Percentiles rank a stretch among this genome's conserved stretches.
Conservation (phyloP, 1,140 invertebrate genomes). For the Cheumatopsyche charites region DNA sequence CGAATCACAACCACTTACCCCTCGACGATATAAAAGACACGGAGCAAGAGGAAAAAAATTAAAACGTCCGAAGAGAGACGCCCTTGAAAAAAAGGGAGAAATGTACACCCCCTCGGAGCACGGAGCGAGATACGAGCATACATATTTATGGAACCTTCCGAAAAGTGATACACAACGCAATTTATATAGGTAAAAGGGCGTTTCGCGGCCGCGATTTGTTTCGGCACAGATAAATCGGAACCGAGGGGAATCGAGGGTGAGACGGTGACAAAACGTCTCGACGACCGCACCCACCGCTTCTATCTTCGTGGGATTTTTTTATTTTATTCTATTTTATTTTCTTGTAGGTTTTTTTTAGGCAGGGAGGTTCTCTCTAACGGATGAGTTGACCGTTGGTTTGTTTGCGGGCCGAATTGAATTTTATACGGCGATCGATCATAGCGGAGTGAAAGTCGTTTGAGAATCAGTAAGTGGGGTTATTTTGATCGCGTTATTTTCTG, state of each 20-base stretch:
- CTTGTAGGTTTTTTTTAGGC: neutral
- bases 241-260: slow-evolving; percentile 9
- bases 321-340: too few relatives aligned
- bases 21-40: too few relatives aligned
- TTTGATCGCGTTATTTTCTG: too few relatives aligned
- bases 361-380: neutral
- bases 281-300: slow-evolving; percentile 8
- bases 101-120: neutral
- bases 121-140: neutral
- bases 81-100: slow-evolving; percentile 1
- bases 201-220: slow-evolving; percentile 36
- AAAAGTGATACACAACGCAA: slow-evolving; percentile 18
- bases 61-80: neutral
- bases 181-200: slow-evolving; percentile 4
- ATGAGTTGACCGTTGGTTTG: neutral
- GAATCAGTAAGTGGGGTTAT: too few relatives aligned
- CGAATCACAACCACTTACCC: too few relatives aligned
- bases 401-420: slow-evolving; percentile 6
- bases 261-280: slow-evolving; percentile 37
- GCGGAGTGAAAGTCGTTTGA: neutral
- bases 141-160: slow-evolving; percentile 5
- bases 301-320: neutral
- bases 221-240: slow-evolving; percentile 32
- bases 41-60: too few relatives aligned
- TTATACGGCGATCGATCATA: neutral